Evolutionary conservation across 1,140 invertebrate genomes (phyloP), one percentile per base, ranked within the genome.

Genomic region (Teleopsis dalmanni): DNA sequence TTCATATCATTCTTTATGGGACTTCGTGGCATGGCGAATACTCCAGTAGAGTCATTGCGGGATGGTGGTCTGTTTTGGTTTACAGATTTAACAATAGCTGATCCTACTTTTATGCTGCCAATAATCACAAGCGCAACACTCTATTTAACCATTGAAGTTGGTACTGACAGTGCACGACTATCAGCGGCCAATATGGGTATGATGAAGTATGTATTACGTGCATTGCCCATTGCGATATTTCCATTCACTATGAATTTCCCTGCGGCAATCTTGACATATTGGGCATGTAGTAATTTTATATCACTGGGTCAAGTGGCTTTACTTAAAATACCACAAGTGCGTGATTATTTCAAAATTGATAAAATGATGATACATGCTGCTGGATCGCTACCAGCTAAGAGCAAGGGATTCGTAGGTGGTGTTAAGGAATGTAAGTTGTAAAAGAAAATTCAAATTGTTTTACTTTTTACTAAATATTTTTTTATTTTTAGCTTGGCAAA

Each of bases 31-130:
- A 95, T 98, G 91, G 81, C 91, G 1, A 85, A 84, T 59, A 73
- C 84, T 9, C 94, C 92, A 2, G 82, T 98, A 10, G 87, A 90
- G 46, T 92, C 89, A 66, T 78, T 98, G 77, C 81, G 80, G 51
- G 72, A 77, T 18, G 95, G 95, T n/a, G 96, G 96, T 4, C 50
- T 93, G 0, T 83, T 76, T 43, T 99, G 95, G 95, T 95, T 98
- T 66, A 76, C 77, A 1, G 91, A 99, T 78, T 77, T 99, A 11
- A 94, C 91, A 4, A 56, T 91, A 8, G 72, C 84, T 22, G 96
- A 99, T 77, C 93, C 93, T 10, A 93, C 80, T 70, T 98, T 86
- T 61, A 50, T 89, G 16, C 72, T 99, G 47, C 96, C 96, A 3
- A 2, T 95, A 0, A 72, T 95, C 35, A 95, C 93, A 2, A 82